These are phyloP conservation scores for Dichetophora obliterata DNA, from an alignment of 2,888 invertebrate species.

Conservation along the genomic window DNA sequence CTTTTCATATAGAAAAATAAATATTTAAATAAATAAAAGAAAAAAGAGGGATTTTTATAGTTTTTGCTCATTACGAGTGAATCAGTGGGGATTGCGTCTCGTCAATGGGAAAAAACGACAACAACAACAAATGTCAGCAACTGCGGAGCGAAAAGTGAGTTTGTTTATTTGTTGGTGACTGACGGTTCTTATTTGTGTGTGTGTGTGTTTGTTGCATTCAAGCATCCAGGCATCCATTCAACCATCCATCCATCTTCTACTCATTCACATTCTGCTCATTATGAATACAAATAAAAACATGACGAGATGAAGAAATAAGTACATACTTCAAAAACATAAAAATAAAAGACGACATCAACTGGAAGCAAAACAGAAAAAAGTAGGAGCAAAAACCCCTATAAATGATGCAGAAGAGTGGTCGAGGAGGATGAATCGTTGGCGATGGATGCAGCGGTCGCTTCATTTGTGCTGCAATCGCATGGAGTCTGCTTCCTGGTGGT, in stretches of 20 bases:
- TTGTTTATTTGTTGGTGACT: not conserved
- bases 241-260: not conserved
- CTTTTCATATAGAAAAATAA: not conserved
- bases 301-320: constrained; percentile 27
- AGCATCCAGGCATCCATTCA: not conserved
- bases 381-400: not conserved
- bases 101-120: not conserved
- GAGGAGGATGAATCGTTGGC: not conserved
- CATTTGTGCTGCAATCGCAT: not conserved
- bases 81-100: constrained; percentile 13
- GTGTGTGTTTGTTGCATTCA: not conserved
- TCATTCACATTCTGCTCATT: constrained; percentile 31
- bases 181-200: not conserved
- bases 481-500: not conserved
- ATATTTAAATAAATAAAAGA: constrained; percentile 25
- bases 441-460: not conserved
- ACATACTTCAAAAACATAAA: constrained; percentile 23
- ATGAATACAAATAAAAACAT: constrained; percentile 22
- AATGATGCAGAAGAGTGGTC: not conserved
- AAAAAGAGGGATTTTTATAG: constrained; percentile 17
- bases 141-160: not conserved
- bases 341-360: not conserved
- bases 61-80: constrained; percentile 36
- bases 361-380: constrained; percentile 10
- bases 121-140: constrained; percentile 3